Evolutionary conservation across 2,113 vertebrate genomes (phyloP).

Genomic region (Esox niger): DNA sequence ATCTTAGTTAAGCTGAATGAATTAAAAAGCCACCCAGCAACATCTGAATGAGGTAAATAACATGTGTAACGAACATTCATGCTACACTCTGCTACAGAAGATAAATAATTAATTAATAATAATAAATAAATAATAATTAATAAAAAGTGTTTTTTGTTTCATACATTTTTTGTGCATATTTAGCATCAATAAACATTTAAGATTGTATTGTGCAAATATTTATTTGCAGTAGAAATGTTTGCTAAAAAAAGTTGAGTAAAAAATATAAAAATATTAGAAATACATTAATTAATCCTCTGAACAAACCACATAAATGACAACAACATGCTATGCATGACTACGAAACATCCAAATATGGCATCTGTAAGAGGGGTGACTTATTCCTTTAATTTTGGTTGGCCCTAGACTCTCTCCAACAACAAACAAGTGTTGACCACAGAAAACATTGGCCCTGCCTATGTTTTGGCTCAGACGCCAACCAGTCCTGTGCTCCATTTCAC

Average conservation of each 20-base stretch:
- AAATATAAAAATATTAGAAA: background rate
- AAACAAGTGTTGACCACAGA: background rate
- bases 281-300: background rate
- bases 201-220: background rate
- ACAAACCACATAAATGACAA: background rate
- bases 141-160: no score
- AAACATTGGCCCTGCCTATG: constrained; percentile 18
- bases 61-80: background rate
- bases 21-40: background rate
- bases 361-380: background rate
- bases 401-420: background rate
- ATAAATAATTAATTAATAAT: no score
- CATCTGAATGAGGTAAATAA: constrained; percentile 5
- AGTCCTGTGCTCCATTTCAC: constrained; percentile 11
- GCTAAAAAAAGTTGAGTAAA: background rate
- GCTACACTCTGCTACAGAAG: background rate
- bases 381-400: background rate
- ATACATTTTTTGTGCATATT: background rate
- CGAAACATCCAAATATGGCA: background rate
- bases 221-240: background rate
- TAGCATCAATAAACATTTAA: background rate
- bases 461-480: constrained; percentile 19
- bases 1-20: background rate
- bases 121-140: no score
- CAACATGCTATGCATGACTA: background rate